Evolutionary conservation across 2,888 invertebrate genomes (phyloP).

Genomic region (Nemurella pictetii): DNA sequence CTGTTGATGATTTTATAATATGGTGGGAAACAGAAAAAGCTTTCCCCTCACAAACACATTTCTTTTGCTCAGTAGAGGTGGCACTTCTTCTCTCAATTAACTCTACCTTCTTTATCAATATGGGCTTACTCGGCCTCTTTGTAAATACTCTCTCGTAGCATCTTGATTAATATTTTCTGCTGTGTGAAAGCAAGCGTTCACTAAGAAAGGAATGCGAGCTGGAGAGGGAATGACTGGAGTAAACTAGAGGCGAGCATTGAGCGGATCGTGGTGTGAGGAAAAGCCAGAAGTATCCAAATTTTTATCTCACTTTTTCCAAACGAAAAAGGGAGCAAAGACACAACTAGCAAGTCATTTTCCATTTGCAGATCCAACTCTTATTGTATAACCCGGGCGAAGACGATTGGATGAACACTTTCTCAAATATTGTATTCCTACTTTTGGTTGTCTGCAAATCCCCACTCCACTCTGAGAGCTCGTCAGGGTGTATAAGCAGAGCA

Average conservation of each 20-base stretch:
- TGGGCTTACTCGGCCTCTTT: neutral
- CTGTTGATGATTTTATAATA: neutral
- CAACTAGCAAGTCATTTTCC: constrained; percentile 39
- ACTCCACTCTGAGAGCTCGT: constrained; percentile 46
- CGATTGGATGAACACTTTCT: constrained; percentile 42
- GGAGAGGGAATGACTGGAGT: neutral
- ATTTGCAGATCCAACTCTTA: constrained; percentile 43
- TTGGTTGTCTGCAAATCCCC: constrained; percentile 47
- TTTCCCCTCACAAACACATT: neutral
- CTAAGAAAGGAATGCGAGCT: neutral
- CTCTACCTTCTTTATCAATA: neutral
- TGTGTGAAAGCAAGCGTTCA: neutral
- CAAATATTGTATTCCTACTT: constrained; percentile 44
- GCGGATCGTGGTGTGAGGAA: constrained; percentile 25
- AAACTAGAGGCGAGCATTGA: neutral
- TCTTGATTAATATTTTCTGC: neutral
- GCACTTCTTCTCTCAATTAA: neutral
- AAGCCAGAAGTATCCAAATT: constrained; percentile 32
- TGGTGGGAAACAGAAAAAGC: neutral
- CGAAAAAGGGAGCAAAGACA: neutral
- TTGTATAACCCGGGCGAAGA: constrained; percentile 41
- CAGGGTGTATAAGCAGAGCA: constrained; percentile 44
- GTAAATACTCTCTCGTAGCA: neutral
- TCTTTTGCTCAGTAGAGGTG: neutral
- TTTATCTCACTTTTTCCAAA: constrained; percentile 8